Evolutionary conservation across 2,113 vertebrate genomes (phyloP).

Genomic region (Xiphias gladius): DNA sequence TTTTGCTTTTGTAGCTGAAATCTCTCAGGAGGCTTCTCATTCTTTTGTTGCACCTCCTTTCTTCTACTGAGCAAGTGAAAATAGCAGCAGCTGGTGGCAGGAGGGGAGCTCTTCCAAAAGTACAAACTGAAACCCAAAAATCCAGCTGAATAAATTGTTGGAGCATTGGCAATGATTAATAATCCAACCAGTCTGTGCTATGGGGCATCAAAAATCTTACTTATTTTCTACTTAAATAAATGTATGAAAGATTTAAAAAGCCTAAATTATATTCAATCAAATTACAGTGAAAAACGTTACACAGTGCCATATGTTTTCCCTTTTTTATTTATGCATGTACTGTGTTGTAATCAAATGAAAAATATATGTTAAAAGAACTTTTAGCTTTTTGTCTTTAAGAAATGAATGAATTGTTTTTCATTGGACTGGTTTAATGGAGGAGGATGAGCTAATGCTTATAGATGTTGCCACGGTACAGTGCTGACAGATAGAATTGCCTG

Average conservation of each 20-base stretch:
- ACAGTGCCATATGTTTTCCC: neutral
- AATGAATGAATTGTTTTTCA: neutral
- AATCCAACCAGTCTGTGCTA: neutral
- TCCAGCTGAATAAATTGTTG: neutral
- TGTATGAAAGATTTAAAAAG: neutral
- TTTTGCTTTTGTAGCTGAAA: conserved; percentile 17
- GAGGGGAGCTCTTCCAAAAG: conserved; percentile 20
- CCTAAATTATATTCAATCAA: no score
- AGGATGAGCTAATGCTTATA: neutral
- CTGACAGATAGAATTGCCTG: neutral
- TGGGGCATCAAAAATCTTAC: neutral
- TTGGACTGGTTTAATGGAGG: neutral
- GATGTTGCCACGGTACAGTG: neutral
- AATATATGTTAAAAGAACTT: neutral
- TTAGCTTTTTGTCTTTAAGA: no score
- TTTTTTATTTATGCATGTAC: neutral
- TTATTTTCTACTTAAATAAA: no score
- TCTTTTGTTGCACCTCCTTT: conserved; percentile 33
- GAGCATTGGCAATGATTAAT: neutral
- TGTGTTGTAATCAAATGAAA: neutral
- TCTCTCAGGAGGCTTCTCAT: conserved; percentile 28
- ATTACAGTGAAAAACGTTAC: neutral
- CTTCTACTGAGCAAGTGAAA: conserved; percentile 16
- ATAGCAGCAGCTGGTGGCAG: conserved; percentile 10
- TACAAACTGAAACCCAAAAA: conserved; percentile 11